A percentile compares a stretch with the other conserved stretches of the same genome.
Conservation (phyloP, 1,140 invertebrate species). For the Saccostrea glomerata region DNA sequence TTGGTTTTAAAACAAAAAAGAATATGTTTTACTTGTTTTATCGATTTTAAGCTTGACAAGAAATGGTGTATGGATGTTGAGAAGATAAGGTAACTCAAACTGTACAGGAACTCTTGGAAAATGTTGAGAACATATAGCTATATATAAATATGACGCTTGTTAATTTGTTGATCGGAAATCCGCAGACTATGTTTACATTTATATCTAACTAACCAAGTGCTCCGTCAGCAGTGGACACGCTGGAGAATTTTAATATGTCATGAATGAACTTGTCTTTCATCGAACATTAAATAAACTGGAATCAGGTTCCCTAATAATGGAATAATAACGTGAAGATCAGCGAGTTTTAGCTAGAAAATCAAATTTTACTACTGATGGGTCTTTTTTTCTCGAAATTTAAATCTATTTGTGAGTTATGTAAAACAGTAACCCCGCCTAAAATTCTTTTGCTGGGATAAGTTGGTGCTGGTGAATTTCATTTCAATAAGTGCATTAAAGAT, state of each 20-base stretch:
- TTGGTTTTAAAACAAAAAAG: no score
- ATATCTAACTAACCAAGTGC: no score
- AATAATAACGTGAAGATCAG: background rate
- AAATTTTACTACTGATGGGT: constrained; percentile 64
- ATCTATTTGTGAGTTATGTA: constrained; percentile 59
- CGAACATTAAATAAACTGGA: background rate
- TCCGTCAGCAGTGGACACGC: background rate
- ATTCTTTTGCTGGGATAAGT: constrained; percentile 76
- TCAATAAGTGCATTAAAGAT: background rate
- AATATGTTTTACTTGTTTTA: no score
- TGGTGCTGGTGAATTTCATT: constrained; percentile 66
- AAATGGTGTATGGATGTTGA: no score
- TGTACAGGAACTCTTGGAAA: no score
- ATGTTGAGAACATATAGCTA: background rate
- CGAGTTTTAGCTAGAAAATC: no score
- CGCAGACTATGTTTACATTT: no score
- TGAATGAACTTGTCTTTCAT: background rate
- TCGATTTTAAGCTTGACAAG: no score
- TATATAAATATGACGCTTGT: background rate
- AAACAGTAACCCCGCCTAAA: constrained; percentile 59
- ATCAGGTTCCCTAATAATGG: background rate
- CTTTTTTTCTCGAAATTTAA: constrained; percentile 67
- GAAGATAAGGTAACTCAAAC: no score
- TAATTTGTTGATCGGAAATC: no score
- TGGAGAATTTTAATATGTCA: background rate